Evolutionary conservation across 2,113 vertebrate species (phyloP), one percentile per base, ranked within the genome.

Genomic region (Ptilonorhynchus violaceus): DNA sequence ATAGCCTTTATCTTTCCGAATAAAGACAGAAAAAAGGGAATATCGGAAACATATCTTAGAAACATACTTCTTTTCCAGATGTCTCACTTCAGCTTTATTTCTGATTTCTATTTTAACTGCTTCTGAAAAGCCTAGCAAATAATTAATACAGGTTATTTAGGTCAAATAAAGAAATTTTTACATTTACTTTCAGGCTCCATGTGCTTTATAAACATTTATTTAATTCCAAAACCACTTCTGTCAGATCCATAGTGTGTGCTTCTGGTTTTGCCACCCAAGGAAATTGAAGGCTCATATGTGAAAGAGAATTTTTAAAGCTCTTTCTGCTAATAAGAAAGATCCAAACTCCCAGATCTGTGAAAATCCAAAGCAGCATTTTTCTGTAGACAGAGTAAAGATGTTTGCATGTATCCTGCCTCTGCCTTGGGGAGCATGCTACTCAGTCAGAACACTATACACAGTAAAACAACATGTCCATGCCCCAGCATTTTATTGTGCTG

Each of bases 371-470:
- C 2, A 31, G 2, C 1, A 9, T 49, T 73, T 75, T 4, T 53
- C 16, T 50, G 4, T 37, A 67, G 35, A 27, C 24, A 59, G 7
- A 75, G 3, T 49, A 86, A 50, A 37, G 27, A 44, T 23, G 18
- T 50, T 56, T 59, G 10, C 5, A 47, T 17, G 4, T 63, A 60
- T 9, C 22, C 10, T 53, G 5, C 28, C 16, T 69, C 28, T 63
- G 31, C 24, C 23, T 44, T 31, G 15, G 35, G 50, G 6, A 75
- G 27, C 22, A 47, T 0, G 0, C 15, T 75, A 15, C 27, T 79
- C 17, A 47, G 21, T 5, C 8, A 74, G 20, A 66, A 62, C 22
- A 49, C 11, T 27, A 3, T 7, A 62, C 7, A 35, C 41, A 13
- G 7, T 70, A 69, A 74, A 94, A 73, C 4, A 72, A 67, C 7